Percentiles rank a stretch among this genome's conserved stretches.
phyloP scores from a whole-genome alignment of 2,888 invertebrate species.

The Piscicola geometra region DNA sequence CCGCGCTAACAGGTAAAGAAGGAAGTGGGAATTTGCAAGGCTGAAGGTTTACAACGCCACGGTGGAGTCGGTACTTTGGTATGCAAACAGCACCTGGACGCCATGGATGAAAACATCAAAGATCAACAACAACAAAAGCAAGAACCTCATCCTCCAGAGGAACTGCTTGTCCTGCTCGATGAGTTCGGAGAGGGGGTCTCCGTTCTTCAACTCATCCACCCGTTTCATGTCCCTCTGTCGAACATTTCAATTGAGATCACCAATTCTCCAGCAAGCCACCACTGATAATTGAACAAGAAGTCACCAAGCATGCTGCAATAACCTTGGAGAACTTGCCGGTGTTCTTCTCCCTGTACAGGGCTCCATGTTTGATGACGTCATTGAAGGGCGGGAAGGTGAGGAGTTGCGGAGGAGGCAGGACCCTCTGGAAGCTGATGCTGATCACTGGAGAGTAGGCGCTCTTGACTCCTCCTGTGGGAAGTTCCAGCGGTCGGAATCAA shows the following conservation, averaged over 20 bases:
- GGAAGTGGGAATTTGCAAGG: too few relatives aligned
- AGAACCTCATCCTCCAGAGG: conserved; percentile 58
- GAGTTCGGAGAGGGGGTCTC: conserved; percentile 59
- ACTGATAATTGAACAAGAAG: too few relatives aligned
- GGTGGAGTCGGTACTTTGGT: too few relatives aligned
- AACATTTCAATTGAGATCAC: too few relatives aligned
- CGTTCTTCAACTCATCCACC: conserved; percentile 53
- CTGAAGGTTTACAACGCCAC: too few relatives aligned
- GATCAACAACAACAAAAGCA: background rate
- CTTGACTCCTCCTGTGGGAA: conserved; percentile 46
- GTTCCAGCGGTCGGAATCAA: too few relatives aligned
- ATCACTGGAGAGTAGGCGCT: too few relatives aligned
- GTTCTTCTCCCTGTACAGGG: background rate
- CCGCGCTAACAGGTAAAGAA: too few relatives aligned
- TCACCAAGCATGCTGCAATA: background rate
- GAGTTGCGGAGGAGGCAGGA: background rate
- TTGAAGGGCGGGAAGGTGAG: background rate
- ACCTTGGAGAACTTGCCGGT: background rate
- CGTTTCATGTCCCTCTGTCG: conserved; percentile 44
- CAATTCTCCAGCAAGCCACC: too few relatives aligned
- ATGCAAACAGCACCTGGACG: too few relatives aligned
- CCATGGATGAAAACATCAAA: conserved; percentile 3
- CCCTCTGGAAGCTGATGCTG: background rate
- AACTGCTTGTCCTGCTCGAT: conserved; percentile 60
- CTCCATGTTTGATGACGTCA: conserved; percentile 1